These are phyloP conservation scores for Oedothorax gibbosus DNA, from an alignment of 1,140 invertebrate genomes.

Conservation along the genomic window DNA sequence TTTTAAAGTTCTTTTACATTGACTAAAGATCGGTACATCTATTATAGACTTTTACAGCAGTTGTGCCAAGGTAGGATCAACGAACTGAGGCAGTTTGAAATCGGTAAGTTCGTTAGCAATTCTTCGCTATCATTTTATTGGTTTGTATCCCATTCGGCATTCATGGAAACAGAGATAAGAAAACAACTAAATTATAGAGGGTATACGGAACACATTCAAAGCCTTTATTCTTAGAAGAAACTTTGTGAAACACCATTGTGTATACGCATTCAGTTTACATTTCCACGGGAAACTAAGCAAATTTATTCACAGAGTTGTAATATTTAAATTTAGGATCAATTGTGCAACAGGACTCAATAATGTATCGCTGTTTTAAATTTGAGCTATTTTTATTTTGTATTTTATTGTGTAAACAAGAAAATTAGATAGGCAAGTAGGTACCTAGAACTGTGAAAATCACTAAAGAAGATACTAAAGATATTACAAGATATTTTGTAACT, in stretches of 20 bases:
- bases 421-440: too few species aligned
- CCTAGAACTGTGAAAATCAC: too few species aligned
- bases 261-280: constrained; percentile 12
- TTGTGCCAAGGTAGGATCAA: constrained; percentile 17
- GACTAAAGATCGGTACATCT: constrained; percentile 18
- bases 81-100: constrained; percentile 29
- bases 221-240: background rate
- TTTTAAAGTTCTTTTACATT: constrained; percentile 30
- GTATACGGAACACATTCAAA: background rate
- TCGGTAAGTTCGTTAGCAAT: constrained; percentile 47
- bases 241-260: background rate
- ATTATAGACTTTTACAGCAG: constrained; percentile 23
- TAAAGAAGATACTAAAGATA: too few species aligned
- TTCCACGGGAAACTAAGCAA: constrained; percentile 19
- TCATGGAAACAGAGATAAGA: constrained; percentile 9
- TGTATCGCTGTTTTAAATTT: background rate
- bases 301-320: constrained; percentile 8
- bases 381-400: too few species aligned
- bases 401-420: too few species aligned
- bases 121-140: constrained; percentile 32
- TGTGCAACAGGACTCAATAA: background rate
- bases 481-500: too few species aligned
- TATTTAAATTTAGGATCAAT: constrained; percentile 14
- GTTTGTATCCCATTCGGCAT: constrained; percentile 17
- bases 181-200: constrained; percentile 48